Conservation (phyloP, 2,797 vertebrate genomes). For the Caiman crocodilus region DNA sequence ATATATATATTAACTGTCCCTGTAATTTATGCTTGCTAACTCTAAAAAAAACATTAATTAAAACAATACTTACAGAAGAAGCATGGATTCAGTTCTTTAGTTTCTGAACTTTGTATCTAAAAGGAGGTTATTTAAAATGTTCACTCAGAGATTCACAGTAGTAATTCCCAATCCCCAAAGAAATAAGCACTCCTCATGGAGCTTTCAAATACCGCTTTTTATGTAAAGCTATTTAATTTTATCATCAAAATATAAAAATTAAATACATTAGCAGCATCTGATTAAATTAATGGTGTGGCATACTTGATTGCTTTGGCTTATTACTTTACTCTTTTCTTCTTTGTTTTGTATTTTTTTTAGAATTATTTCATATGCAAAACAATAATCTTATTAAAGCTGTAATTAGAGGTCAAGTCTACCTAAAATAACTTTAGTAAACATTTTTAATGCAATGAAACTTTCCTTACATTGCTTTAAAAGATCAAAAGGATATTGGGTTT, state of each 20-base stretch:
- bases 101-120: conserved; percentile 13
- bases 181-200: neutral
- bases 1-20: neutral
- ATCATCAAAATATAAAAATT: conserved; percentile 52
- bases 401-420: neutral
- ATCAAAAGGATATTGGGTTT: conserved; percentile 5
- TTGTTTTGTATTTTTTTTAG: conserved; percentile 1
- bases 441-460: neutral
- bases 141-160: conserved; percentile 1
- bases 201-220: conserved; percentile 13
- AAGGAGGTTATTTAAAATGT: conserved; percentile 18
- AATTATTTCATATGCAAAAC: neutral
- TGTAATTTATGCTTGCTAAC: conserved; percentile 34
- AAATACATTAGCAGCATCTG: conserved; percentile 32
- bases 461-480: neutral
- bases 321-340: conserved; percentile 3
- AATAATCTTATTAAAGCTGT: neutral
- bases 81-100: conserved; percentile 4
- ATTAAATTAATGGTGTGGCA: conserved; percentile 48
- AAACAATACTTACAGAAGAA: neutral
- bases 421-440: conserved; percentile 5
- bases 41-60: neutral
- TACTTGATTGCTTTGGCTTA: neutral
- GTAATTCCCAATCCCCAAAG: conserved; percentile 22
- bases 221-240: conserved; percentile 51